Percentiles rank a stretch among this genome's conserved stretches.
Conservation (phyloP, 1,140 invertebrate genomes). For the Fragariocoptes setiger region DNA sequence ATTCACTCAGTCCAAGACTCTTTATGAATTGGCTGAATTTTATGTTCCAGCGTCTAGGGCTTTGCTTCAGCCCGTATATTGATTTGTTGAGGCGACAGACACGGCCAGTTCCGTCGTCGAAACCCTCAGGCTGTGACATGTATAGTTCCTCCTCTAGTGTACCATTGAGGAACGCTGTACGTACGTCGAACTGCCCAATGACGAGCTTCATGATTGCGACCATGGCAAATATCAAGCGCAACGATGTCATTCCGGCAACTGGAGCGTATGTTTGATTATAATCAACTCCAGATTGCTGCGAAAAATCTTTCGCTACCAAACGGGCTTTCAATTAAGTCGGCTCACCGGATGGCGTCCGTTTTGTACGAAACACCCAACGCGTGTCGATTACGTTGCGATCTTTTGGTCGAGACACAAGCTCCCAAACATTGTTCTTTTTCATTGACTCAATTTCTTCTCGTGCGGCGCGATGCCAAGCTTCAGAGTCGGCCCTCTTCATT, state of each 20-base stretch:
- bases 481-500: too few species aligned
- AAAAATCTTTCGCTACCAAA: not conserved
- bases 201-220: constrained; percentile 1
- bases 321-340: not conserved
- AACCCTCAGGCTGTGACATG: constrained; percentile 17
- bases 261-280: not conserved
- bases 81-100: constrained; percentile 14
- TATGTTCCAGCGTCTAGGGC: constrained; percentile 17
- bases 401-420: too few species aligned
- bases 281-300: not conserved
- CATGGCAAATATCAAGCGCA: not conserved
- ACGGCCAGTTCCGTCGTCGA: constrained; percentile 11
- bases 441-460: too few species aligned
- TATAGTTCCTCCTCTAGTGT: constrained; percentile 17
- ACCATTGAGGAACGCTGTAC: constrained; percentile 18
- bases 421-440: too few species aligned
- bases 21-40: constrained; percentile 8
- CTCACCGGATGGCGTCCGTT: not conserved
- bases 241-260: not conserved
- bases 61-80: constrained; percentile 19
- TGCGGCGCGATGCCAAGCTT: too few species aligned
- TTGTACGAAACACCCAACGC: not conserved
- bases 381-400: not conserved
- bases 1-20: constrained; percentile 1
- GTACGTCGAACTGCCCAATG: constrained; percentile 12